Base-by-base conservation (phyloP, 2,113 vertebrate genomes). In the Triplophysa siluroides region DNA sequence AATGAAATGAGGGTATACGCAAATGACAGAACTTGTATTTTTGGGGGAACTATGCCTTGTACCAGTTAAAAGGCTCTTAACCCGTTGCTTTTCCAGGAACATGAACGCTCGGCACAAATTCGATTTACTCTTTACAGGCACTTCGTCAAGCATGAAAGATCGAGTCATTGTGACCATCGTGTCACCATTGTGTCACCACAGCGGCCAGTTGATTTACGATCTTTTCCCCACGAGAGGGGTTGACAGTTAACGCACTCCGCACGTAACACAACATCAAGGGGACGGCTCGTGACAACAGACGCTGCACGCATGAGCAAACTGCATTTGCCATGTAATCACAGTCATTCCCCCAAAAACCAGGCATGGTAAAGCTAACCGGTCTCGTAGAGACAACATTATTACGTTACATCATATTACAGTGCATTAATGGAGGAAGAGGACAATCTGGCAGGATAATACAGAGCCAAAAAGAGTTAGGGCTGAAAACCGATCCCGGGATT, bases 381-480 rank as follows among this genome's bases (percentile, higher is more conserved):
- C 62, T 3, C 23, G 1, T 41, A 54, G 66, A 67, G 85, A 89
- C 86, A 84, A 84, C 87, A 86, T 90, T 88, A 93, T 88, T 88
- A 88, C 78, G 81, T 87, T 91, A 85, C 88, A 69, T 50, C n/a
- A n/a, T 75, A 87, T 87, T 85, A 86, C 76, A 78, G 74, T 58
- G 80, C 81, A 78, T 84, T 81, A 61, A 85, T 78, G 80, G 83
- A 78, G 61, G 85, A 88, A 89, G 90, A 89, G 84, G 88, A 91
- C 87, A 88, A 89, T 88, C 88, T 85, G 66, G 24, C 73, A 78
- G 85, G 83, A 69, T 85, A 69, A 86, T 80, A 80, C 81, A 83
- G 65, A 67, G 85, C 82, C 62, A 81, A 81, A 78, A 82, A 61
- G 87, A 90, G 86, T 90, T 88, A 90, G 45, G 18, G 23, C 26